Evolutionary conservation across 2,797 vertebrate species (phyloP), one percentile per base, ranked within the genome.

Genomic region (Nasua narica): DNA sequence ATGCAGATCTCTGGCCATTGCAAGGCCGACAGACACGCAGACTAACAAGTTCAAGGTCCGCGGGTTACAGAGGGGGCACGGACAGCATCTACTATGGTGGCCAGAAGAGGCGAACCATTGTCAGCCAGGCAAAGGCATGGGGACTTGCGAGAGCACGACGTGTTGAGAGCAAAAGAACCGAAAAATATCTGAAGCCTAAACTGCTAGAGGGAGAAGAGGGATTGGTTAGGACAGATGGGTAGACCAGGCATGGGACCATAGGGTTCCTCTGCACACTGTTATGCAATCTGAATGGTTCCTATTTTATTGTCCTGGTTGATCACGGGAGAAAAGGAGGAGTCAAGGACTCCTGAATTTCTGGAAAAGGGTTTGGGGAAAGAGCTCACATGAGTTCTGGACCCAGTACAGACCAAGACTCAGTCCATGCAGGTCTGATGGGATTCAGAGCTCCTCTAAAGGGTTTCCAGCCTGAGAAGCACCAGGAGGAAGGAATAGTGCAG

Each of bases 131-230:
- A 19, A 32, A 65, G 32, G 11, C 32, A 65, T 3, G 16, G 35
- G 35, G 46, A 32, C 9, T 46, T n/a, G 1, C 0, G 6, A n/a
- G 35, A 69, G 4, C 7, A 21, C 29, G n/a, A 1, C 9, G 1
- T 50, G 32, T 35, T 12, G 32, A 79, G 3, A 56, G 35, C 32
- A 54, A 85, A 60, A 83, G 37, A 56, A 72, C 3, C 7, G 60
- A 11, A 54, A 79, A 67, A 32, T 12, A 27, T n/a, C n/a, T 29
- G 72, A 78, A 46, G 11, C 35, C 29, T 62, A 32, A 43, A 18
- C 25, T 79, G 29, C 54, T 70, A 19, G 35, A 50, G 8, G 11
- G 7, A 46, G 62, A 43, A 35, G 7, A 19, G 6, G 35, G 15
- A 12, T 25, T 5, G 9, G n/a, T 6, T 40, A 72, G 7, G 37